A percentile compares a stretch with the other conserved stretches of the same genome.
phyloP scores from a whole-genome alignment of 2,113 vertebrate species.

The Vidua macroura region DNA sequence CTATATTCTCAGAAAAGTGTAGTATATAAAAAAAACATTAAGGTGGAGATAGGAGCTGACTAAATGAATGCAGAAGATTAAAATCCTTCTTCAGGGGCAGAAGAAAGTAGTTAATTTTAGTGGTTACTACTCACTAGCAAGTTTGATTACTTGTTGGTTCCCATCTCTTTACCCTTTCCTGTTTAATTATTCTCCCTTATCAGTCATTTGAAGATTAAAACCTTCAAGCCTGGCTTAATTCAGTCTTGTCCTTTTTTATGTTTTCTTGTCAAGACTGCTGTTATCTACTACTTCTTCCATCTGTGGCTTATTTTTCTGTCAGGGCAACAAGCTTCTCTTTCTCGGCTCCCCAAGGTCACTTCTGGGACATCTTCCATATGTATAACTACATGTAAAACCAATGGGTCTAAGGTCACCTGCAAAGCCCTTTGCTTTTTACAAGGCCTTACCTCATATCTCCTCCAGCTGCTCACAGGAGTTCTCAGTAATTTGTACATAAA shows the following conservation, averaged over 20 bases:
- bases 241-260: background rate
- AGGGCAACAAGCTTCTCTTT: conserved; percentile 7
- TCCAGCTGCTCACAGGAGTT: background rate
- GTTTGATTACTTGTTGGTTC: conserved; percentile 27
- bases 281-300: conserved; percentile 19
- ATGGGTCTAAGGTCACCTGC: background rate
- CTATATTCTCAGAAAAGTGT: background rate
- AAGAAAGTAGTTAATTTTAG: background rate
- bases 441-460: background rate
- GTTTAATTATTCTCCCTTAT: conserved; percentile 41
- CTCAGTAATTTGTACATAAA: background rate
- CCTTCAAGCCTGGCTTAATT: conserved; percentile 12
- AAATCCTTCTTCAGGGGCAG: background rate
- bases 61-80: conserved; percentile 14
- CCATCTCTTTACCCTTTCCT: background rate
- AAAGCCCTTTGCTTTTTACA: conserved; percentile 6
- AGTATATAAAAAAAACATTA: conserved; percentile 20
- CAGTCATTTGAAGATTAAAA: conserved; percentile 15
- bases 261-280: conserved; percentile 25
- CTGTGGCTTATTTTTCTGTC: conserved; percentile 31
- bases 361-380: background rate
- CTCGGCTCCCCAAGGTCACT: background rate
- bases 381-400: background rate
- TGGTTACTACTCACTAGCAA: background rate
- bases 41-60: background rate